Conservation (phyloP, 2,113 vertebrate species). For the Condylura cristata region DNA sequence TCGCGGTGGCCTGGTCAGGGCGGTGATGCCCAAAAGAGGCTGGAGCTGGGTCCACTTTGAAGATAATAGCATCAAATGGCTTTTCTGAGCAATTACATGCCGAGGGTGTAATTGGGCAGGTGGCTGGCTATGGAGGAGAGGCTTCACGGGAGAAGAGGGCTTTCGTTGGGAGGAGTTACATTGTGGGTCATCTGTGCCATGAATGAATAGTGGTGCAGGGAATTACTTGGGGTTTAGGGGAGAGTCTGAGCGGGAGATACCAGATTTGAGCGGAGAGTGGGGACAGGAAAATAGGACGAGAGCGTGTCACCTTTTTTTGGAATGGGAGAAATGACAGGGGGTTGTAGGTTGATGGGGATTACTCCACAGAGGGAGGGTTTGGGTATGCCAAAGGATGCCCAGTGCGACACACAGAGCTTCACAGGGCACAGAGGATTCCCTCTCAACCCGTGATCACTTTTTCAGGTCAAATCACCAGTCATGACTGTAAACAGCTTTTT, state of each 20-base stretch:
- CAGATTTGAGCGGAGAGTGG: not conserved
- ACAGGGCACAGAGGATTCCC: not conserved
- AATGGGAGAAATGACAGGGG: too few species aligned
- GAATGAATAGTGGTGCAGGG: not conserved
- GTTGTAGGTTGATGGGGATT: not conserved
- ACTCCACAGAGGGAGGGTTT: not conserved
- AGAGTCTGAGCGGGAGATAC: too few species aligned
- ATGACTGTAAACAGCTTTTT: not conserved
- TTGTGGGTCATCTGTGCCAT: not conserved
- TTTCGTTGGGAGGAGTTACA: not conserved
- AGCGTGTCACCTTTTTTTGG: not conserved
- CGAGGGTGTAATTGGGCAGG: not conserved
- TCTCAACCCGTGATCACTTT: not conserved
- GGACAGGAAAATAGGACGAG: not conserved
- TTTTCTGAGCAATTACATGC: not conserved
- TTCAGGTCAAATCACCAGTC: not conserved
- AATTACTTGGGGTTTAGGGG: not conserved
- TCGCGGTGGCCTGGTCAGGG: too few species aligned
- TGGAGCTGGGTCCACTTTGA: not conserved
- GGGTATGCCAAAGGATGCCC: not conserved
- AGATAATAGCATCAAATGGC: not conserved
- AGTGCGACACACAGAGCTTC: too few species aligned
- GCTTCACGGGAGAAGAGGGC: not conserved
- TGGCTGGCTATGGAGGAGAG: too few species aligned
- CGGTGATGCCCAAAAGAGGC: too few species aligned